Conservation (phyloP, 2,888 invertebrate species). For the Oegoconia quadripuncta region DNA sequence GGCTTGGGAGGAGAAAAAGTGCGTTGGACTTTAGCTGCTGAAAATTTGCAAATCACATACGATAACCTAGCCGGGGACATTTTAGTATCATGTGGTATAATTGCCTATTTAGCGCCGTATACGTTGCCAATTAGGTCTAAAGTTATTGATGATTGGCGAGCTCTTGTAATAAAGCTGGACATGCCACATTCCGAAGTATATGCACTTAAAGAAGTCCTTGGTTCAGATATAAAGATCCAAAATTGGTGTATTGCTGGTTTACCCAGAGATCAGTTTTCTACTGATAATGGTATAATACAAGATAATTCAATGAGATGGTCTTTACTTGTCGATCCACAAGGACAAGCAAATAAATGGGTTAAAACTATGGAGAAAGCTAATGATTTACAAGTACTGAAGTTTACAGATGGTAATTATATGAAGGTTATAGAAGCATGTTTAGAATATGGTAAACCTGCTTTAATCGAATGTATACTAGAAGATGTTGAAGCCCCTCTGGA, state of each 20-base stretch:
- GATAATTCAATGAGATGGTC: slow-evolving; percentile 89
- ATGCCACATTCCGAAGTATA: slow-evolving; percentile 89
- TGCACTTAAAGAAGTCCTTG: slow-evolving; percentile 86
- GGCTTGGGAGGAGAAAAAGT: slow-evolving; percentile 93
- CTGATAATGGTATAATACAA: slow-evolving; percentile 91
- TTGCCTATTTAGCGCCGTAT: slow-evolving; percentile 93
- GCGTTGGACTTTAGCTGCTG: slow-evolving; percentile 90
- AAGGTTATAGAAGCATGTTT: slow-evolving; percentile 86
- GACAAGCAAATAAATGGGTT: slow-evolving; percentile 92
- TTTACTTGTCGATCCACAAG: slow-evolving; percentile 90
- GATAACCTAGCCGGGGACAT: slow-evolving; percentile 94
- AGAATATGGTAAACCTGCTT: slow-evolving; percentile 86
- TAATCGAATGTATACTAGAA: slow-evolving; percentile 88
- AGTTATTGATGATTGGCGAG: slow-evolving; percentile 85
- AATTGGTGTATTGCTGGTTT: slow-evolving; percentile 91
- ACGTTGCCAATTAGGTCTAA: slow-evolving; percentile 82
- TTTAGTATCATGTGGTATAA: slow-evolving; percentile 91
- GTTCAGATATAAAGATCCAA: slow-evolving; percentile 92
- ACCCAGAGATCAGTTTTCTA: slow-evolving; percentile 89
- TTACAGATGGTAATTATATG: slow-evolving; percentile 88
- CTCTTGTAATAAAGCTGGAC: slow-evolving; percentile 80
- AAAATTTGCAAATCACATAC: slow-evolving; percentile 85
- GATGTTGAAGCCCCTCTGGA: slow-evolving; percentile 88
- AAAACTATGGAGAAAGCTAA: slow-evolving; percentile 89
- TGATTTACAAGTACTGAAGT: slow-evolving; percentile 84